These are phyloP conservation scores for Nyctalus aviator DNA, from an alignment of 2,797 vertebrate species.

Conservation along the genomic window DNA sequence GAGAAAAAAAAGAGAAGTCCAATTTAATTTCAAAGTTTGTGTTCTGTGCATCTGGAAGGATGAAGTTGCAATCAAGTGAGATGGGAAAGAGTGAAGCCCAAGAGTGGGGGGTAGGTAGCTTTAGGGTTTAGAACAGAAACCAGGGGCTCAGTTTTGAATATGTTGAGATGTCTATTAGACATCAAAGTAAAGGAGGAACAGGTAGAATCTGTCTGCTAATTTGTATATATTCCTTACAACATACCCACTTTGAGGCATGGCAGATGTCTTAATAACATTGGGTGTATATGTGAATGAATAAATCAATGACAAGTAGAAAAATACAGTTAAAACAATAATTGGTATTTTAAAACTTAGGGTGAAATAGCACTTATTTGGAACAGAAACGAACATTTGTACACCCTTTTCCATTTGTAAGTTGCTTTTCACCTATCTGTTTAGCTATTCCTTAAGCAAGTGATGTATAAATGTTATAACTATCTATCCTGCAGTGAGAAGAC, in stretches of 20 bases:
- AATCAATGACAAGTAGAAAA: constrained; percentile 26
- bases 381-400: constrained; percentile 31
- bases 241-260: background rate
- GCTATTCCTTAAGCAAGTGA: constrained; percentile 42
- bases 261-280: background rate
- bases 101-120: background rate
- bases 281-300: background rate
- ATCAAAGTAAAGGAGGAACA: background rate
- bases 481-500: background rate
- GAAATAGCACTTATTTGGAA: constrained; percentile 39
- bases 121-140: background rate
- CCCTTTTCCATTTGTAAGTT: constrained; percentile 5
- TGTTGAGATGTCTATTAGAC: background rate
- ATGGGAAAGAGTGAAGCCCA: background rate
- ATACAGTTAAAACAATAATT: background rate
- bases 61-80: background rate
- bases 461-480: background rate
- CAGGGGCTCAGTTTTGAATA: background rate
- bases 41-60: background rate
- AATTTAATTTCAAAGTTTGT: background rate
- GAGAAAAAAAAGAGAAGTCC: background rate
- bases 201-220: background rate
- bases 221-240: background rate
- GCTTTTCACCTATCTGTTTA: constrained; percentile 10
- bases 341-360: background rate